These are phyloP conservation scores for Marmota flaviventris DNA, from an alignment of 2,113 vertebrate species.

Conservation along the genomic window DNA sequence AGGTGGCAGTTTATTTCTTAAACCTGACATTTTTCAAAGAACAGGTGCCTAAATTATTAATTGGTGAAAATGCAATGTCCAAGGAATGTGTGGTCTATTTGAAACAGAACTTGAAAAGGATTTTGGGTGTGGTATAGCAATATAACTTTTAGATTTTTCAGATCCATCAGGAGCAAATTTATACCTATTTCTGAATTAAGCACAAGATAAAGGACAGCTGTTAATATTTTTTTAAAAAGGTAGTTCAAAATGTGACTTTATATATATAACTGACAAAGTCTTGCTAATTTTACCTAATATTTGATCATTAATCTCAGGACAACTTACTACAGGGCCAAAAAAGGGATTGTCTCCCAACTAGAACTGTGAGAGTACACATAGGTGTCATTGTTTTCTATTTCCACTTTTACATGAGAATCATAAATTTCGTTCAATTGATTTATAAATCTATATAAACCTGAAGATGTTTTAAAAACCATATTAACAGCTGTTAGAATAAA, in stretches of 20 bases:
- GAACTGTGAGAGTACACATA: constrained; percentile 85
- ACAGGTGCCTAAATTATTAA: constrained; percentile 83
- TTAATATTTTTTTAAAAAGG: constrained; percentile 82
- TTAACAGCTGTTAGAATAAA: constrained; percentile 81
- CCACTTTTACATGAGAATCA: constrained; percentile 61
- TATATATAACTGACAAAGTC: constrained; percentile 79
- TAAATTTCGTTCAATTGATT: constrained; percentile 57
- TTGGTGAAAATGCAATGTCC: constrained; percentile 77
- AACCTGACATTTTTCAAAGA: constrained; percentile 80
- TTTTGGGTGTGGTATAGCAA: constrained; percentile 73
- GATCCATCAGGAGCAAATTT: constrained; percentile 80
- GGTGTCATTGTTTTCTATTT: constrained; percentile 76
- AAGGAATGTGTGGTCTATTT: constrained; percentile 69
- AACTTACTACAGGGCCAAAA: constrained; percentile 88
- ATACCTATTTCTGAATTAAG: constrained; percentile 76
- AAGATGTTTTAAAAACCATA: constrained; percentile 65
- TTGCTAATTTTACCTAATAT: constrained; percentile 86
- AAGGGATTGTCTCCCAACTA: constrained; percentile 81
- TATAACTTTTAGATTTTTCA: constrained; percentile 76
- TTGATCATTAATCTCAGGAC: constrained; percentile 90
- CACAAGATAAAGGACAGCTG: constrained; percentile 86
- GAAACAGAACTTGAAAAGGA: constrained; percentile 77
- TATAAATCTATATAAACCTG: constrained; percentile 44
- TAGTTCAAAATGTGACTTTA: constrained; percentile 86
- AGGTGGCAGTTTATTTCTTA: constrained; percentile 86